These are phyloP conservation scores for Sebastes baramenuke DNA, from an alignment of 2,797 vertebrate species.

Conservation along the genomic window DNA sequence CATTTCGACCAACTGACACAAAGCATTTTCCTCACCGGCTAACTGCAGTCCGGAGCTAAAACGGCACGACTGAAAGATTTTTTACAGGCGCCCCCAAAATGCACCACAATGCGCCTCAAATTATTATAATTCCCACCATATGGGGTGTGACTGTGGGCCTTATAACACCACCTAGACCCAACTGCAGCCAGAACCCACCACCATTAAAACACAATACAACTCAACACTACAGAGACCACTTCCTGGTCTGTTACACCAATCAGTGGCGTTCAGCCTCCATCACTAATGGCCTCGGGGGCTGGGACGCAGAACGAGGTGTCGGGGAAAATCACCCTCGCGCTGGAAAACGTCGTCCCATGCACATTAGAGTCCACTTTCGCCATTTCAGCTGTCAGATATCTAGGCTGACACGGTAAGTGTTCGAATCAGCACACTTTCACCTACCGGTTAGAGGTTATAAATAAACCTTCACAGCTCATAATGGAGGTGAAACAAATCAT, in stretches of 20 bases:
- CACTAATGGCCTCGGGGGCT: constrained; percentile 49
- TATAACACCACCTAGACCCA: constrained; percentile 52
- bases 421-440: background rate
- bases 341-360: constrained; percentile 29
- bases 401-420: constrained; percentile 23
- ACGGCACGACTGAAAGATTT: constrained; percentile 42
- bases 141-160: constrained; percentile 61
- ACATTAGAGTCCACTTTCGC: constrained; percentile 41
- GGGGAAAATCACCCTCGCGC: constrained; percentile 56
- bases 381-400: constrained; percentile 44
- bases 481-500: background rate
- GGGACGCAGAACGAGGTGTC: constrained; percentile 57
- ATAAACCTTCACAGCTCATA: background rate
- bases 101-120: constrained; percentile 69
- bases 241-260: constrained; percentile 76
- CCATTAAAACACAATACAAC: constrained; percentile 67
- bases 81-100: constrained; percentile 58
- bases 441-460: background rate
- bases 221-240: constrained; percentile 64
- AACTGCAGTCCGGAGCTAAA: constrained; percentile 25
- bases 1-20: constrained; percentile 18
- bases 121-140: constrained; percentile 77
- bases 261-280: constrained; percentile 40
- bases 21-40: constrained; percentile 26
- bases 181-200: constrained; percentile 52